Evolutionary conservation across 2,888 invertebrate species (phyloP).

Genomic region (Poecilobothrus nobilitatus): DNA sequence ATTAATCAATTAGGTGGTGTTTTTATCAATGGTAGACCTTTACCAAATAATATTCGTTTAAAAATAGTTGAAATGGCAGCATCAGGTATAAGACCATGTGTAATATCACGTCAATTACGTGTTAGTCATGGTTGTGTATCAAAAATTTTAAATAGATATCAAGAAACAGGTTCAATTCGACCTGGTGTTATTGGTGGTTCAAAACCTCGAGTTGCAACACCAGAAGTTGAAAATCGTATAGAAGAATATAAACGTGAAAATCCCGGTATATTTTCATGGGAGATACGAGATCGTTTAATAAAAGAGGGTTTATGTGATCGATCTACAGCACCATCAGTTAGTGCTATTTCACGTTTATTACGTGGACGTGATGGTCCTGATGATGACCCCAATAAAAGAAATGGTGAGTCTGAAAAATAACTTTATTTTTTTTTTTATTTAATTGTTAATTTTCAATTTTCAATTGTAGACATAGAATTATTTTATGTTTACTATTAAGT

Average conservation of each 20-base stretch:
- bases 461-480: no score
- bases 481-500: no score
- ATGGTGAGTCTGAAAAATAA: constrained; percentile 18
- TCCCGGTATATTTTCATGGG: constrained; percentile 93
- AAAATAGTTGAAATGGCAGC: constrained; percentile 96
- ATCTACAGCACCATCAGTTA: constrained; percentile 61
- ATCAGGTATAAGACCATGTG: constrained; percentile 88
- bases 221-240: constrained; percentile 83
- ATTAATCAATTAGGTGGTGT: constrained; percentile 94
- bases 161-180: constrained; percentile 90
- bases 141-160: constrained; percentile 89
- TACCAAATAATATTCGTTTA: constrained; percentile 87
- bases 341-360: constrained; percentile 72
- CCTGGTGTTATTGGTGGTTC: constrained; percentile 93
- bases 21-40: constrained; percentile 93
- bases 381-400: constrained; percentile 24
- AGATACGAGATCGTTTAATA: constrained; percentile 83
- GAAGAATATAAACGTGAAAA: constrained; percentile 85
- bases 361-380: constrained; percentile 56
- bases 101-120: constrained; percentile 85
- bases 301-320: constrained; percentile 57
- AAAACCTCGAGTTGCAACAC: constrained; percentile 87
- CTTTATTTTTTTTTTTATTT: not conserved
- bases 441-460: no score
- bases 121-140: constrained; percentile 97